Percentiles rank a stretch among this genome's conserved stretches.
Evolutionary conservation across 2,113 vertebrate genomes (phyloP).

Genomic region (Mus pahari): DNA sequence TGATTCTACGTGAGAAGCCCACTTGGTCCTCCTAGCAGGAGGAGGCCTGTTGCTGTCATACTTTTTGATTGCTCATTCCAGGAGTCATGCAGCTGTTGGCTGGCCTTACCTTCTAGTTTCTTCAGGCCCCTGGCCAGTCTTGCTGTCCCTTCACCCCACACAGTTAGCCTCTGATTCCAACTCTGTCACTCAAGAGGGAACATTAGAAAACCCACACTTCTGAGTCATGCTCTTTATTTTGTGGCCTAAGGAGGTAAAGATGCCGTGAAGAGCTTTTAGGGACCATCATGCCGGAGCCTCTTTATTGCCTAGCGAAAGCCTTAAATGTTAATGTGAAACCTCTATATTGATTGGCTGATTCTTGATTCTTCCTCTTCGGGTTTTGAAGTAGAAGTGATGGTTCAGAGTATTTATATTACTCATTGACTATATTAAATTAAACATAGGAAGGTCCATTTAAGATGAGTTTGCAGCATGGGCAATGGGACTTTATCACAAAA

Average conservation of each 20-base stretch:
- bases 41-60: neutral
- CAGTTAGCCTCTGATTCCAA: constrained; percentile 58
- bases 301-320: constrained; percentile 87
- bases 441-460: constrained; percentile 84
- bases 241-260: constrained; percentile 72
- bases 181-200: constrained; percentile 68
- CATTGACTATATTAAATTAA: constrained; percentile 84
- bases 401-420: constrained; percentile 84
- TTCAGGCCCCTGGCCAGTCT: neutral
- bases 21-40: neutral
- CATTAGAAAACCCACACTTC: constrained; percentile 66
- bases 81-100: neutral
- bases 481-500: constrained; percentile 78
- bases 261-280: constrained; percentile 80
- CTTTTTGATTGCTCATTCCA: neutral
- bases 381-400: constrained; percentile 83
- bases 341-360: constrained; percentile 86
- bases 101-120: neutral
- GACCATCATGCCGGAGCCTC: constrained; percentile 78
- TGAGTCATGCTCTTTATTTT: constrained; percentile 76
- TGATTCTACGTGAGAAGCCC: neutral
- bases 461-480: constrained; percentile 66
- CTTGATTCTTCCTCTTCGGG: constrained; percentile 86
- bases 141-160: neutral
- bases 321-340: constrained; percentile 87